Percentiles rank a stretch among this genome's conserved stretches.
phyloP scores from a whole-genome alignment of 2,888 invertebrate species.

The Hydrotaea cyrtoneurina region DNA sequence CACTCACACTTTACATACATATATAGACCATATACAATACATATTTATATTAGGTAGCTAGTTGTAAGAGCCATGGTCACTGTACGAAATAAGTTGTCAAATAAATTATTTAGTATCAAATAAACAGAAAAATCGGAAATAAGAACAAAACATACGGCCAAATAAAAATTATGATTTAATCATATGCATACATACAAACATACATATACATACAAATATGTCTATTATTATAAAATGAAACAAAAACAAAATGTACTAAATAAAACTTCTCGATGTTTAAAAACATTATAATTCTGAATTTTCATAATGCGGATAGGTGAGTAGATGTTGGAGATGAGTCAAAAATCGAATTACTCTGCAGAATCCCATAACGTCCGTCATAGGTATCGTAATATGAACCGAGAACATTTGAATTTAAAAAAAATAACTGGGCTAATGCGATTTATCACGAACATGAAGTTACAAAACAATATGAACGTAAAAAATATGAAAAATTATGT shows the following conservation, averaged over 20 bases:
- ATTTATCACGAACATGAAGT: too few species aligned
- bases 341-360: too few species aligned
- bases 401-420: too few species aligned
- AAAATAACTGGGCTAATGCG: too few species aligned
- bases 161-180: conserved; percentile 56
- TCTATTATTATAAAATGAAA: conserved; percentile 53
- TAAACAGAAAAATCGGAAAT: conserved; percentile 34
- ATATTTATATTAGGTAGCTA: conserved; percentile 1
- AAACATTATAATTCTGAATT: conserved; percentile 32
- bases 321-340: too few species aligned
- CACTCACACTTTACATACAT: conserved; percentile 21
- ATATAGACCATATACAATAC: conserved; percentile 25
- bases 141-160: conserved; percentile 47
- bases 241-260: conserved; percentile 54
- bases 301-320: not conserved
- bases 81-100: conserved; percentile 38
- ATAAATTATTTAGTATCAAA: conserved; percentile 47
- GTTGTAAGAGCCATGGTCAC: conserved; percentile 2
- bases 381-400: too few species aligned
- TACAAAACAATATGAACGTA: too few species aligned
- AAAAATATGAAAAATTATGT: too few species aligned
- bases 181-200: conserved; percentile 44
- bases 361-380: too few species aligned
- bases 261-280: conserved; percentile 57
- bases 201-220: conserved; percentile 47